Base-by-base conservation (phyloP, 2,888 invertebrate species). In the Lasioglossum villosulum region DNA sequence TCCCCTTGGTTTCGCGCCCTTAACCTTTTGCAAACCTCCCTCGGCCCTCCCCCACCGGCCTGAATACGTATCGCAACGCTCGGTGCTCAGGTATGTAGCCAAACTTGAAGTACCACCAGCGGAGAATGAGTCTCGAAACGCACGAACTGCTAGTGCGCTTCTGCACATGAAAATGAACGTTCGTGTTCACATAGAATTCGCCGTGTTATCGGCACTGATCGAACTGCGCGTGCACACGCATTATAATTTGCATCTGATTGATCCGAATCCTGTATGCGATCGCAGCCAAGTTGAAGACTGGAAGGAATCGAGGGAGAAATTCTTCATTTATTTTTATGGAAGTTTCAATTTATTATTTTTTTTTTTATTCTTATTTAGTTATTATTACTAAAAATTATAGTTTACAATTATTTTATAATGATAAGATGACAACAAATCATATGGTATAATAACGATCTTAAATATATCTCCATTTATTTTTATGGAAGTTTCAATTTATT, bases 31-130 rank as follows among this genome's bases (percentile, higher is more conserved):
- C 86, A 45, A 34, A 78, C 85, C 83, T 4, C 76, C 73, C 42
- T 16, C 59, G 12, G 27, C 59, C 59, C 27, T 16, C 14, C 12
- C 56, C 27, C 59, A 12, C 59, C n/a, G 4, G 14, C 27, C 59
- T 59, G 59, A 59, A 59, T 30, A 56, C 52, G 27, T 16, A 52
- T 70, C 86, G 75, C 74, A 59, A 52, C 63, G 42, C 52, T 23
- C 39, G 76, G 80, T 56, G 78, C 87, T 87, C 87, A 87, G 87
- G 87, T 87, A 83, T 72, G 76, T 59, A 56, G 72, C 68, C 75
- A 34, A 81, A 70, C 68, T 70, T 86, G 52, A 71, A 85, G 76
- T 63, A 52, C 52, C 76, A 48, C 45, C 80, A 23, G 37, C 16
- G 52, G 75, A 70, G 68, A 48, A 66, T 76, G 73, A 27, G 74